Evolutionary conservation across 2,888 invertebrate genomes (phyloP), one percentile per base, ranked within the genome.

Genomic region (Trichopoda pennipes): DNA sequence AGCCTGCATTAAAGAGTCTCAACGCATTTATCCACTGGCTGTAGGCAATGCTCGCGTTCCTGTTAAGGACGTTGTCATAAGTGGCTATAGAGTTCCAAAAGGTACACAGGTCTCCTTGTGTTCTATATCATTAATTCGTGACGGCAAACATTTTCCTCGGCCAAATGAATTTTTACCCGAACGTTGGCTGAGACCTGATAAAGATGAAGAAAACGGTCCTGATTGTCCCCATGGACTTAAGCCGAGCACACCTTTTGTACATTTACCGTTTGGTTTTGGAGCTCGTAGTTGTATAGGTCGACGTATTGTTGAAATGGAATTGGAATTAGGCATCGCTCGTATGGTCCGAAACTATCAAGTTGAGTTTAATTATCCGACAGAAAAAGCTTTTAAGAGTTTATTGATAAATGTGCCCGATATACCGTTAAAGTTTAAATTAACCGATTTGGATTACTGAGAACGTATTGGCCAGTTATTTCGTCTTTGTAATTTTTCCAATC

Each of bases 1-100:
- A 78, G 95, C 95, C 0, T 95, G 95, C 86, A 92, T 96, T 17
- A 96, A 95, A 87, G 96, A 96, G 88, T 92, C 94, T 0, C 89
- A 95, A 81, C 92, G 96, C 78, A 0, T 94, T 0, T 92, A 92
- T 85, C 94, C 94, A 0, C 92, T 94, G 0, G 91, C 92, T 0
- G 87, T 92, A 10, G 94, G 93, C 0, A 94, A 93, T 85, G 87
- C 92, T 0, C 92, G 95, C 81, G 89, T 89, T 38, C 90, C 93
- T 42, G 89, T 90, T 0, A 92, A 92, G 38, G 94, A 95, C 77
- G 91, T 93, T 35, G 92, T 93, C 9, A 85, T 96, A 0, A 91
- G 93, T 56, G 94, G 94, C n/a, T 95, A 94, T 86, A 89, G 88
- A 73, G 92, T 95, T 85, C 94, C 94, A 0, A 92, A 93, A 88